phyloP scores from a whole-genome alignment of 2,888 invertebrate species.

The Troides oblongomaculatus region DNA sequence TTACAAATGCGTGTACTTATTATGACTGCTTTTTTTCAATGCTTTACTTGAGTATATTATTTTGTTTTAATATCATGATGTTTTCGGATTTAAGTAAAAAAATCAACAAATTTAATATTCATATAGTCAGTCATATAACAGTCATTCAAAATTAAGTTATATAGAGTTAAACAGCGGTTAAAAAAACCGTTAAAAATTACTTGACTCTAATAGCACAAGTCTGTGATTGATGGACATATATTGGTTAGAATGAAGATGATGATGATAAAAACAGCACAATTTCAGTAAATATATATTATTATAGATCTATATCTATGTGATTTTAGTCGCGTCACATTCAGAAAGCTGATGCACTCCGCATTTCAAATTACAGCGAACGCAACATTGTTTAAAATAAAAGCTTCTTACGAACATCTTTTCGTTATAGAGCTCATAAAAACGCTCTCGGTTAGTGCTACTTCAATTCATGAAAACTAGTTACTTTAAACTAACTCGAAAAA shows the following conservation, averaged over 20 bases:
- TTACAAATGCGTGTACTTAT: not conserved
- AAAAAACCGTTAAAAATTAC: too few species aligned
- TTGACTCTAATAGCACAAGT: too few species aligned
- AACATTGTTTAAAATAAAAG: slow-evolving; percentile 6
- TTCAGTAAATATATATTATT: not conserved
- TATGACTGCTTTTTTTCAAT: too few species aligned
- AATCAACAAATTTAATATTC: too few species aligned
- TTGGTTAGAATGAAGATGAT: not conserved
- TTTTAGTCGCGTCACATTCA: not conserved
- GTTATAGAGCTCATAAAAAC: slow-evolving; percentile 12
- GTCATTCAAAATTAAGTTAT: too few species aligned
- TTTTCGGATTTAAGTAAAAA: too few species aligned
- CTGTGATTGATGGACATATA: not conserved
- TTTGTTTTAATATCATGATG: too few species aligned
- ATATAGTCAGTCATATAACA: too few species aligned
- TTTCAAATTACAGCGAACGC: not conserved
- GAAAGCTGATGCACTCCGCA: not conserved
- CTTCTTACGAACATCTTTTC: not conserved
- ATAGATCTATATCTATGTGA: not conserved
- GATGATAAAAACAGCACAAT: not conserved
- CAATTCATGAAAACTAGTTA: not conserved
- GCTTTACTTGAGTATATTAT: too few species aligned
- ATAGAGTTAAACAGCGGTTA: too few species aligned
- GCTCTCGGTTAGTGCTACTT: not conserved
- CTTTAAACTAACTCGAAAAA: not conserved